Conservation (phyloP, 1,140 invertebrate species). For the Drosophila funebris region DNA sequence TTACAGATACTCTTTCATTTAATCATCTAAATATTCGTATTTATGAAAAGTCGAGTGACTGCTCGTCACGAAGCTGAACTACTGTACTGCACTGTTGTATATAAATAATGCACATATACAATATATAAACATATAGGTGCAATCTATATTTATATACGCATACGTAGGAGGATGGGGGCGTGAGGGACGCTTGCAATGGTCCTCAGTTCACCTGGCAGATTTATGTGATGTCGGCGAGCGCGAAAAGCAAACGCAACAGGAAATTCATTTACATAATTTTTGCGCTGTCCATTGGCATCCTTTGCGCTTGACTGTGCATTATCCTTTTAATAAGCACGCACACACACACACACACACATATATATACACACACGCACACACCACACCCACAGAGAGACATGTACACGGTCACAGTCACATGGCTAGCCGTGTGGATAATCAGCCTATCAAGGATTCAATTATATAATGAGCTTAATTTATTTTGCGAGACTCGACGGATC, state of each 20-base stretch:
- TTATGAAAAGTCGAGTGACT: too few species aligned
- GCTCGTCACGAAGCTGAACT: too few species aligned
- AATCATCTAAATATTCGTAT: too few species aligned
- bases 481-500: constrained; percentile 55
- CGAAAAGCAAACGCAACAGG: constrained; percentile 60
- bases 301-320: constrained; percentile 75
- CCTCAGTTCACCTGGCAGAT: constrained; percentile 59
- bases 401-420: constrained; percentile 20
- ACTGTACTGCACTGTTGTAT: not conserved
- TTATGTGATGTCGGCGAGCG: constrained; percentile 50
- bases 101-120: not conserved
- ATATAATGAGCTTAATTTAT: constrained; percentile 72
- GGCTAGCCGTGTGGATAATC: constrained; percentile 78
- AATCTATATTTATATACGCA: not conserved
- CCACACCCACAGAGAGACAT: not conserved
- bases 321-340: constrained; percentile 73
- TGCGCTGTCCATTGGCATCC: constrained; percentile 74
- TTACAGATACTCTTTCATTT: too few species aligned
- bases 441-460: constrained; percentile 71
- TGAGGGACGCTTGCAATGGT: not conserved
- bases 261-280: constrained; percentile 82
- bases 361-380: constrained; percentile 10
- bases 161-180: not conserved
- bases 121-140: not conserved
- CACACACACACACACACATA: constrained; percentile 27